Conservation (phyloP, 2,797 vertebrate genomes). For the Microctenopoma steveboyesi region DNA sequence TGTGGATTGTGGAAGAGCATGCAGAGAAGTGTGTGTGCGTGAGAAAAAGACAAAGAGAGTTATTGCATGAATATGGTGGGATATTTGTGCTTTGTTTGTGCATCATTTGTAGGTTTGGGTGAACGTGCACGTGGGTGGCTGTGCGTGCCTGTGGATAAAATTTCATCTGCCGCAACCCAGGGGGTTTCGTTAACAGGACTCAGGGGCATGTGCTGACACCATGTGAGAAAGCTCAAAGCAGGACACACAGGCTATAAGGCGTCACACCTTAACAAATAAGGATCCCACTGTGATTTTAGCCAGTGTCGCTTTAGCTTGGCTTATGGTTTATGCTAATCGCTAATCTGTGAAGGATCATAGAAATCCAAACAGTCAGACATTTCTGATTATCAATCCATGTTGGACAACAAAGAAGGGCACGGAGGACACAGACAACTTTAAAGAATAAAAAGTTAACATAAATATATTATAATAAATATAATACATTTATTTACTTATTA, state of each 20-base stretch:
- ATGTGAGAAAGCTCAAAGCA: constrained; percentile 71
- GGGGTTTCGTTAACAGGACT: constrained; percentile 79
- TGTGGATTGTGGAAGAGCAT: constrained; percentile 51
- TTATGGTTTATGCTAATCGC: constrained; percentile 78
- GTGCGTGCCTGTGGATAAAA: constrained; percentile 47
- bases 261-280: constrained; percentile 76
- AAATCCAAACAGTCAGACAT: constrained; percentile 74
- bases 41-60: constrained; percentile 1
- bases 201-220: constrained; percentile 68
- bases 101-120: constrained; percentile 33
- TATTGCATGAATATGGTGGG: constrained; percentile 71
- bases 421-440: constrained; percentile 63
- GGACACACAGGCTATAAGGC: constrained; percentile 69
- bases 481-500: constrained; percentile 5
- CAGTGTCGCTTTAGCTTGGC: constrained; percentile 66
- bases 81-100: constrained; percentile 63
- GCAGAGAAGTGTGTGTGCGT: constrained; percentile 22
- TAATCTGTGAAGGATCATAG: constrained; percentile 75
- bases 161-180: constrained; percentile 60
- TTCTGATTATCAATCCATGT: constrained; percentile 70
- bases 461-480: background rate
- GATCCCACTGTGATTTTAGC: constrained; percentile 72
- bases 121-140: constrained; percentile 33
- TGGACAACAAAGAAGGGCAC: constrained; percentile 69
- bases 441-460: constrained; percentile 5